Percentiles rank a stretch among this genome's conserved stretches.
phyloP scores from a whole-genome alignment of 2,113 vertebrate genomes.

The Psilopsiagon aymara region DNA sequence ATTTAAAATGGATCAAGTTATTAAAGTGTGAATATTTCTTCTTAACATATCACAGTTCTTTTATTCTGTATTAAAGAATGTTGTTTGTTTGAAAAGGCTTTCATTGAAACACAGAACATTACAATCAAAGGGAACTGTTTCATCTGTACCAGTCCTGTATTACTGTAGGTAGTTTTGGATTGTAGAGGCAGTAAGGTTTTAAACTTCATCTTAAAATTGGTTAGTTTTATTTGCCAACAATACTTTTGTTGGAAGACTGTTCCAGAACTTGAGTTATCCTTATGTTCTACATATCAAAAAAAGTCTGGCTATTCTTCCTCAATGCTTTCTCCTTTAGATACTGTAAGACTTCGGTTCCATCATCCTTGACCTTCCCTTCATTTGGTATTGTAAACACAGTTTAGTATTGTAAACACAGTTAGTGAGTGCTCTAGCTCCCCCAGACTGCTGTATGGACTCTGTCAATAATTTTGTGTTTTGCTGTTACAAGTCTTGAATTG shows the following conservation, averaged over 20 bases:
- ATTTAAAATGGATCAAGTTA: background rate
- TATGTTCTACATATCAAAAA: background rate
- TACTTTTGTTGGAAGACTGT: background rate
- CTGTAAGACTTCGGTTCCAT: background rate
- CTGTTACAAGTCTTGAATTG: background rate
- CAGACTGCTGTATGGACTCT: background rate
- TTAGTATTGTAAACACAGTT: background rate
- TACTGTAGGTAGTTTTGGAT: background rate
- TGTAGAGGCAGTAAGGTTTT: background rate
- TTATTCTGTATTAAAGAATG: background rate
- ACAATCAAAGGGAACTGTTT: background rate
- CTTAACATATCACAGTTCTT: background rate
- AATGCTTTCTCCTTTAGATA: background rate
- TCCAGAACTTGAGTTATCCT: background rate
- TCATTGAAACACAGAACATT: background rate
- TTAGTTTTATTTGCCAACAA: background rate
- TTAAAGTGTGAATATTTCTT: background rate
- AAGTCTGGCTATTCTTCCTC: background rate
- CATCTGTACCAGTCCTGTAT: background rate
- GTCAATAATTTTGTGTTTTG: background rate
- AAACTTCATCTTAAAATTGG: background rate
- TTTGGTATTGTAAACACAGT: background rate
- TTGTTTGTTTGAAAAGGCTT: background rate
- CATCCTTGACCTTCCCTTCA: background rate
- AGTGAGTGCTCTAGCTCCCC: background rate